Conservation (phyloP, 92 coral and sea anemone genomes). For the Phenganax subtilis region DNA sequence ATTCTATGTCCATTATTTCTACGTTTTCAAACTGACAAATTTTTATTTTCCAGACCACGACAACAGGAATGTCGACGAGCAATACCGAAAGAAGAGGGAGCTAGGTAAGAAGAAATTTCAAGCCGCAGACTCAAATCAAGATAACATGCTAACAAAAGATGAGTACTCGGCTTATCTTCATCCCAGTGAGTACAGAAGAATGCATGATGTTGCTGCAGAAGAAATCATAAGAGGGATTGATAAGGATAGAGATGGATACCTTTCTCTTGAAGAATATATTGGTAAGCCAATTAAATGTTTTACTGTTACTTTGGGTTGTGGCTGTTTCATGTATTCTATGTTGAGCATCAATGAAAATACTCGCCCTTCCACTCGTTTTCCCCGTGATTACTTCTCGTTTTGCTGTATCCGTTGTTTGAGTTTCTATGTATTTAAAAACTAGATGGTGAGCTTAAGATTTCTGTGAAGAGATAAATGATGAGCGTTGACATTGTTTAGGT, state of each 20-base stretch:
- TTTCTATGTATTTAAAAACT: too few species aligned
- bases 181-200: slow-evolving; percentile 67
- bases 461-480: too few species aligned
- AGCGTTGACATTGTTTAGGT: too few species aligned
- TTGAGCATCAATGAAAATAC: too few species aligned
- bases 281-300: slow-evolving; percentile 41
- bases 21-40: neutral
- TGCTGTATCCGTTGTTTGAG: too few species aligned
- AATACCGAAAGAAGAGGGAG: neutral
- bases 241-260: slow-evolving; percentile 65
- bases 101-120: slow-evolving; percentile 60
- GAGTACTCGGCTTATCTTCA: slow-evolving; percentile 60
- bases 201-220: slow-evolving; percentile 55
- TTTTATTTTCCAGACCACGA: slow-evolving; percentile 9
- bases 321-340: too few species aligned
- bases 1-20: neutral
- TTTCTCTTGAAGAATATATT: slow-evolving; percentile 65
- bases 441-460: too few species aligned
- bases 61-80: slow-evolving; percentile 6
- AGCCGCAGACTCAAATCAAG: slow-evolving; percentile 72
- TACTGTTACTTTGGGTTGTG: neutral
- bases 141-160: slow-evolving; percentile 61
- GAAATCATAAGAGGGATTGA: slow-evolving; percentile 59
- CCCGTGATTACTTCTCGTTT: too few species aligned
- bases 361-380: too few species aligned